Percentiles rank a stretch among this genome's conserved stretches.
phyloP scores from a whole-genome alignment of 1,140 invertebrate species.

The Theocolax elegans region DNA sequence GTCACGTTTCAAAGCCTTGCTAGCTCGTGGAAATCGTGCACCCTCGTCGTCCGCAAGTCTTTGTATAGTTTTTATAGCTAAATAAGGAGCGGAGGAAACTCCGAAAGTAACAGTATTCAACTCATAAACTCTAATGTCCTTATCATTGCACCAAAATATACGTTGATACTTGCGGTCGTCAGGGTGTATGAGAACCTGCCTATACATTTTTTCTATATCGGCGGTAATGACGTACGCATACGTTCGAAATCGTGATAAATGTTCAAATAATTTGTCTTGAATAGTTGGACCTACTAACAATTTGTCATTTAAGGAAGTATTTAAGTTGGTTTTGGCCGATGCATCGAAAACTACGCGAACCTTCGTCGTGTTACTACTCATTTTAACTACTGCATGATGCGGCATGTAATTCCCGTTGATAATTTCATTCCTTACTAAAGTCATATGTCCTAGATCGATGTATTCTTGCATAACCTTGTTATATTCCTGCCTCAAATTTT shows the following conservation, averaged over 20 bases:
- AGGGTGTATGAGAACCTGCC: no score
- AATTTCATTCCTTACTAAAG: neutral
- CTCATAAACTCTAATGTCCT: neutral
- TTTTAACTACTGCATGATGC: neutral
- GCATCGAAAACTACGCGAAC: no score
- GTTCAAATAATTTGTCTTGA: no score
- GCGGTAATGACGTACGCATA: slow-evolving; percentile 5
- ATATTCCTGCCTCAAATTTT: slow-evolving; percentile 48
- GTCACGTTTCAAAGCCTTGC: neutral
- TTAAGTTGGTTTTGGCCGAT: neutral
- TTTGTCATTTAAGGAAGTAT: neutral
- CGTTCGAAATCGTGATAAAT: slow-evolving; percentile 8
- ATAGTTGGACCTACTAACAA: neutral
- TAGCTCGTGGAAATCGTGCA: neutral
- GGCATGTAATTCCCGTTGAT: neutral
- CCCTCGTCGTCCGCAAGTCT: slow-evolving; percentile 14
- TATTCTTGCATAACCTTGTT: slow-evolving; percentile 57
- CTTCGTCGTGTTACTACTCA: neutral
- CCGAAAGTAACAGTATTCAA: no score
- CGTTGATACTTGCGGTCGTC: neutral
- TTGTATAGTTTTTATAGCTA: slow-evolving; percentile 12
- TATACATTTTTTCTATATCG: no score
- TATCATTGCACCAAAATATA: neutral
- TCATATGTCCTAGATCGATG: slow-evolving; percentile 51
- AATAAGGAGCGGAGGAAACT: slow-evolving; percentile 7